A percentile compares a stretch with the other conserved stretches of the same genome.
Conservation (phyloP, 2,113 vertebrate genomes). For the Callipepla squamata region DNA sequence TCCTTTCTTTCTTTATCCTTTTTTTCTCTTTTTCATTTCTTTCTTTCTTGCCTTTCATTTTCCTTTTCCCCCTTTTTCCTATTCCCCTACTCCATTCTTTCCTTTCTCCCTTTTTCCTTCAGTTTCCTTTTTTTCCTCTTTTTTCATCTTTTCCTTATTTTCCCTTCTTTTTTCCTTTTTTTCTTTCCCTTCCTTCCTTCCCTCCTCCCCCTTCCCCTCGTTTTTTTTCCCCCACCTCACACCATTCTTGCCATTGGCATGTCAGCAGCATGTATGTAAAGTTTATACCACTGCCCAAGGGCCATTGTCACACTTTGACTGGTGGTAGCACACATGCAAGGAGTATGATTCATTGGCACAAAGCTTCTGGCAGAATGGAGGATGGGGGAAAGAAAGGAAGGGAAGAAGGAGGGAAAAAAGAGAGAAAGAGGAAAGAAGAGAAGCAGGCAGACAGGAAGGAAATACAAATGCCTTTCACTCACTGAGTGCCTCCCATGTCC, state of each 20-base stretch:
- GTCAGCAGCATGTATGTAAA: fast-evolving
- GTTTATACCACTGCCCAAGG: neutral
- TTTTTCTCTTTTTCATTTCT: too few relatives aligned
- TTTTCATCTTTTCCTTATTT: neutral
- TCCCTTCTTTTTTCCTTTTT: too few relatives aligned
- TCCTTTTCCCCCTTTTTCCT: fast-evolving
- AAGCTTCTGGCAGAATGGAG: fast-evolving
- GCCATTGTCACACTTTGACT: neutral
- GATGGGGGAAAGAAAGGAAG: too few relatives aligned
- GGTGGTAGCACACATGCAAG: neutral
- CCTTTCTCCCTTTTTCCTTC: too few relatives aligned
- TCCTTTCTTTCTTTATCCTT: too few relatives aligned
- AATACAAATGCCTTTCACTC: neutral
- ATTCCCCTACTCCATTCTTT: too few relatives aligned
- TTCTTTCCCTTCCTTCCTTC: neutral
- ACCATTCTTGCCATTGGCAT: neutral
- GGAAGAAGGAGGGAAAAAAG: constrained; percentile 73
- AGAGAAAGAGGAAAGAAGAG: constrained; percentile 76
- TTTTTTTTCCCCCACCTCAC: too few relatives aligned
- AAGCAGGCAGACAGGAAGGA: constrained; percentile 63
- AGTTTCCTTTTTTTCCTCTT: too few relatives aligned
- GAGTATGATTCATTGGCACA: neutral
- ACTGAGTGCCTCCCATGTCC: neutral
- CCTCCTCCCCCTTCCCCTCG: neutral
- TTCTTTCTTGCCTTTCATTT: too few relatives aligned